These are phyloP conservation scores for Dunckerocampus dactyliophorus DNA, from an alignment of 2,113 vertebrate genomes.

Conservation along the genomic window DNA sequence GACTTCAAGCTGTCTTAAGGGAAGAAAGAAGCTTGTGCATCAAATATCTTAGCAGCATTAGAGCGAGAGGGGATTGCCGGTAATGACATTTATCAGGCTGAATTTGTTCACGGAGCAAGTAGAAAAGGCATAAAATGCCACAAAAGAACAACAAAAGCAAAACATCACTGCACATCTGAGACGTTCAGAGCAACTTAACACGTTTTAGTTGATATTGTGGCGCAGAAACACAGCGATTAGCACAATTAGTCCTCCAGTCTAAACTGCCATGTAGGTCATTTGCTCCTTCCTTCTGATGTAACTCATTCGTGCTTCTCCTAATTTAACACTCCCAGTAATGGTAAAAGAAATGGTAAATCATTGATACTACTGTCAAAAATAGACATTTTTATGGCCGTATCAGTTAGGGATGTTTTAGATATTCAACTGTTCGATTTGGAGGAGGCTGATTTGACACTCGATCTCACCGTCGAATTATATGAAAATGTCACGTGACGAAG, in stretches of 20 bases:
- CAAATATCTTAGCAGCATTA: neutral
- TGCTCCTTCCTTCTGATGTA: neutral
- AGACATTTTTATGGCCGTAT: no score
- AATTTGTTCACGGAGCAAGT: neutral
- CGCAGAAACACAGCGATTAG: neutral
- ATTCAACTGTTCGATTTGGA: no score
- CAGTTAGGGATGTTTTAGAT: no score
- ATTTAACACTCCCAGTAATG: neutral
- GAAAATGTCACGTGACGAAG: no score
- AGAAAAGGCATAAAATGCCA: neutral
- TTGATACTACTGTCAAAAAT: no score
- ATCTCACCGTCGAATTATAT: no score
- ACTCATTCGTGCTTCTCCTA: neutral
- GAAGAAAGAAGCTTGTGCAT: neutral
- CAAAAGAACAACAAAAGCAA: neutral
- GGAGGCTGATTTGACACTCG: no score
- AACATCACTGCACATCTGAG: conserved; percentile 1
- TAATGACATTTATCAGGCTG: neutral
- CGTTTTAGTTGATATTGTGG: neutral
- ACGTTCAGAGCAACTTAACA: neutral
- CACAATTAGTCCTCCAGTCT: neutral
- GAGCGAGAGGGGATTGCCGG: neutral
- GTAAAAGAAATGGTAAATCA: neutral
- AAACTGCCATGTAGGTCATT: conserved; percentile 4
- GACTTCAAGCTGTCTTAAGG: neutral